These are phyloP conservation scores for Craseonycteris thonglongyai DNA, from an alignment of 2,113 vertebrate species.

Conservation along the genomic window DNA sequence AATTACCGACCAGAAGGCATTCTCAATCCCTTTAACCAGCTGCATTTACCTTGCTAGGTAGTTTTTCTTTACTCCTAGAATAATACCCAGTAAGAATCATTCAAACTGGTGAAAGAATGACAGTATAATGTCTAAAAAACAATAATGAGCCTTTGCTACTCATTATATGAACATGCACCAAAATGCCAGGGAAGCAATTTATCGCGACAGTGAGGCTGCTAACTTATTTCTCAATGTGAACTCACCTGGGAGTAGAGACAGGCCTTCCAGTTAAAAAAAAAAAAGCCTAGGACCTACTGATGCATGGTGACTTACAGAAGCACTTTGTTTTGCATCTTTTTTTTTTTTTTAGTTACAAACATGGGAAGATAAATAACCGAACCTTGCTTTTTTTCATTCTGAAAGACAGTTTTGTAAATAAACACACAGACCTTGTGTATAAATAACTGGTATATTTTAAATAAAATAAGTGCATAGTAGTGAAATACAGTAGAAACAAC, in stretches of 20 bases:
- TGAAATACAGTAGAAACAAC: background rate
- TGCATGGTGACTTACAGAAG: background rate
- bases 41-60: background rate
- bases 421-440: background rate
- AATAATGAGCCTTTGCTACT: background rate
- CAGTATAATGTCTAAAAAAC: background rate
- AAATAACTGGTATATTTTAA: background rate
- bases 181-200: background rate
- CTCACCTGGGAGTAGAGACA: background rate
- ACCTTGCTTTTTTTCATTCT: background rate
- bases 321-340: background rate
- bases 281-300: background rate
- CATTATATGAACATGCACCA: background rate
- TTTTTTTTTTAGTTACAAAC: background rate
- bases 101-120: background rate
- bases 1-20: background rate
- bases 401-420: background rate
- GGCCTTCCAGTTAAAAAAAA: background rate
- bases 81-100: background rate
- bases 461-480: slow-evolving; percentile 2
- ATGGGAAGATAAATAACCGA: background rate
- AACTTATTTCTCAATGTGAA: background rate
- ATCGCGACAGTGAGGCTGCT: background rate
- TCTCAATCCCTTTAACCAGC: no score
- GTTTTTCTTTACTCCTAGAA: background rate